A percentile compares a stretch with the other conserved stretches of the same genome.
Conservation (phyloP, 1,140 invertebrate species). For the Pseudomyrmex cubaensis region DNA sequence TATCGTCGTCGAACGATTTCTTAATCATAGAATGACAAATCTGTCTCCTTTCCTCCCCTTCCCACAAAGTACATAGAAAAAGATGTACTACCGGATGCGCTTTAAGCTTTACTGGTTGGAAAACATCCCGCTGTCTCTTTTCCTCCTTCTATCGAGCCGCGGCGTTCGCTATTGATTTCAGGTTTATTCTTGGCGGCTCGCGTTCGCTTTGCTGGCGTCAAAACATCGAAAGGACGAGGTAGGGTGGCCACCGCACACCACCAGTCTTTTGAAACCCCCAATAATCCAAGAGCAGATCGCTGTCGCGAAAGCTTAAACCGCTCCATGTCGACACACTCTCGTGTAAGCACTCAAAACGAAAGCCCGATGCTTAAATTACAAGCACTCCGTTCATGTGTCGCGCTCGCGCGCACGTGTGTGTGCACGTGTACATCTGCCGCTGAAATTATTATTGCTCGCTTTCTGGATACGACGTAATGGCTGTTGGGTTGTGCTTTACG, state of each 20-base stretch:
- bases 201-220: conserved; percentile 74
- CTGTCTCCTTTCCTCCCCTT: neutral
- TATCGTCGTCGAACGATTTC: neutral
- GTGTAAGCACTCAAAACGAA: conserved; percentile 30
- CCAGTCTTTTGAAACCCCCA: conserved; percentile 7
- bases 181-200: conserved; percentile 78
- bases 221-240: conserved; percentile 70
- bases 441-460: conserved; percentile 52
- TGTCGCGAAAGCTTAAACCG: conserved; percentile 42
- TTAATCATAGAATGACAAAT: conserved; percentile 22
- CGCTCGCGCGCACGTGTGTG: neutral
- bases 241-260: neutral
- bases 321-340: conserved; percentile 29
- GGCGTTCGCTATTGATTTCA: conserved; percentile 77
- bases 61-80: neutral
- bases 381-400: neutral
- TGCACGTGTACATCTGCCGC: neutral
- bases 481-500: neutral
- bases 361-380: conserved; percentile 26
- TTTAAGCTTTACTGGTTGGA: conserved; percentile 36
- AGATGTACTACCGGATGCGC: conserved; percentile 37
- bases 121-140: conserved; percentile 22
- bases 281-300: conserved; percentile 5
- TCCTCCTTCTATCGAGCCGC: conserved; percentile 49
- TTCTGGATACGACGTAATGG: conserved; percentile 54